Evolutionary conservation across 2,797 vertebrate genomes (phyloP).

Genomic region (Pseudochaenichthys georgianus): DNA sequence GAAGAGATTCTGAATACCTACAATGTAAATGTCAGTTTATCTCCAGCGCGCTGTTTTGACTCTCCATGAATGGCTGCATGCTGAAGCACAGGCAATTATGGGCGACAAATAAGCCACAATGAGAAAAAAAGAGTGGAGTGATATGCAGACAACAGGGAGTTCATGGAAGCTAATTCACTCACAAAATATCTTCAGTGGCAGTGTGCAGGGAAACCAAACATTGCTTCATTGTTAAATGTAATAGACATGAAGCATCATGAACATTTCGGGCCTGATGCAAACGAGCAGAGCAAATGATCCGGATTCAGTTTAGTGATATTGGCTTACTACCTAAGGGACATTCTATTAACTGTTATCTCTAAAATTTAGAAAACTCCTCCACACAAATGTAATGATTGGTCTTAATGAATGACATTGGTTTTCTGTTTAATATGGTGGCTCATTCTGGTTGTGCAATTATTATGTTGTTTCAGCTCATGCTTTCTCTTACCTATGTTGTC

Average conservation of each 20-base stretch:
- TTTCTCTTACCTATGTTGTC: neutral
- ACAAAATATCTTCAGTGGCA: constrained; percentile 32
- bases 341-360: constrained; percentile 6
- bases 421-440: neutral
- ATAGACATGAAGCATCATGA: constrained; percentile 2
- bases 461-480: neutral
- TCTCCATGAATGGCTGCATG: constrained; percentile 23
- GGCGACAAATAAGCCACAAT: constrained; percentile 22
- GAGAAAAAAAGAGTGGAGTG: constrained; percentile 16
- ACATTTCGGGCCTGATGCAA: constrained; percentile 16
- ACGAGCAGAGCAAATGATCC: constrained; percentile 22
- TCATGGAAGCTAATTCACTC: constrained; percentile 26
- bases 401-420: neutral
- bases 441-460: neutral
- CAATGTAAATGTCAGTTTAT: constrained; percentile 40
- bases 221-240: constrained; percentile 26
- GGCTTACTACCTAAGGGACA: neutral
- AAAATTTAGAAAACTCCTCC: constrained; percentile 5
- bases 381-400: neutral
- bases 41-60: constrained; percentile 9
- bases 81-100: constrained; percentile 34
- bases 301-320: constrained; percentile 23
- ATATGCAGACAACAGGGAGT: constrained; percentile 27
- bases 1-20: constrained; percentile 19
- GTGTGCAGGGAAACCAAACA: constrained; percentile 17